Percentiles rank a stretch among this genome's conserved stretches.
phyloP scores from a whole-genome alignment of 2,888 invertebrate genomes.

The Heliconius charithonia region DNA sequence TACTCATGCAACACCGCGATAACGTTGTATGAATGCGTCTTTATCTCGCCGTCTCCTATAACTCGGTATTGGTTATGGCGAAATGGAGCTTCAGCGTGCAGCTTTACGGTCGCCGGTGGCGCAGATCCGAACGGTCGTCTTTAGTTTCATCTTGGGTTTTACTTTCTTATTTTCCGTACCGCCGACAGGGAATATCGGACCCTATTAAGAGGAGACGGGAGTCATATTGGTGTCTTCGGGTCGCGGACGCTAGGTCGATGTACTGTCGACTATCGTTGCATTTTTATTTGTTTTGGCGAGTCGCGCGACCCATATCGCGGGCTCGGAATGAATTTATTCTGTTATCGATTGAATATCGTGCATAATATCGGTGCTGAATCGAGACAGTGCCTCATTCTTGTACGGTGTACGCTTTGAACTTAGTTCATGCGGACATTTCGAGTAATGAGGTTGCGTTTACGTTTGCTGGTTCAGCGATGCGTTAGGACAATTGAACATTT shows the following conservation, averaged over 20 bases:
- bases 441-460: slow-evolving; percentile 42
- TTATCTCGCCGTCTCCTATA: slow-evolving; percentile 68
- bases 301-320: slow-evolving; percentile 80
- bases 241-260: slow-evolving; percentile 78
- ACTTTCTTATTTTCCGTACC: slow-evolving; percentile 78
- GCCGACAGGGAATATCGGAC: slow-evolving; percentile 57
- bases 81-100: slow-evolving; percentile 46
- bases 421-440: slow-evolving; percentile 34
- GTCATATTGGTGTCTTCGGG: slow-evolving; percentile 52
- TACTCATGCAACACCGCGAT: slow-evolving; percentile 73
- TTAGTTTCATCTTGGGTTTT: slow-evolving; percentile 80
- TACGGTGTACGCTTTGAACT: slow-evolving; percentile 37
- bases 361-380: slow-evolving; percentile 69
- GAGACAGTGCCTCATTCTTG: slow-evolving; percentile 53
- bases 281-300: slow-evolving; percentile 83
- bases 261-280: slow-evolving; percentile 78
- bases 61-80: slow-evolving; percentile 41
- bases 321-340: slow-evolving; percentile 81
- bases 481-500: slow-evolving; percentile 25
- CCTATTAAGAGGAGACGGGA: slow-evolving; percentile 58
- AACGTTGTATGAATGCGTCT: slow-evolving; percentile 78
- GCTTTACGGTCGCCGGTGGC: slow-evolving; percentile 60
- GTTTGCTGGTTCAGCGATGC: slow-evolving; percentile 38
- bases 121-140: slow-evolving; percentile 62
- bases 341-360: slow-evolving; percentile 80